phyloP scores from a whole-genome alignment of 2,797 vertebrate genomes.

The Peromyscus aztecus region DNA sequence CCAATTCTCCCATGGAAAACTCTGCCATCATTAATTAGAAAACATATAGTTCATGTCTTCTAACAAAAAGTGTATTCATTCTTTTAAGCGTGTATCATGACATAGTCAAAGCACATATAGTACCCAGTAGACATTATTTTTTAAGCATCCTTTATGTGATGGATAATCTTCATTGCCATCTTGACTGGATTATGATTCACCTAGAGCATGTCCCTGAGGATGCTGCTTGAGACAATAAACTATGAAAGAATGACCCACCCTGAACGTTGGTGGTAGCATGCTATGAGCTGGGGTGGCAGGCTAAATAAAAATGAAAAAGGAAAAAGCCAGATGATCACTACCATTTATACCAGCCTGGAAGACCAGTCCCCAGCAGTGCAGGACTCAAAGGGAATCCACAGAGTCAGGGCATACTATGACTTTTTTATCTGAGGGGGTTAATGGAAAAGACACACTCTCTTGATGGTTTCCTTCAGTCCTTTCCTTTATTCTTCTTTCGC shows the following conservation, averaged over 20 bases:
- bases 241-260: neutral
- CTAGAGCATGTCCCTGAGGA: neutral
- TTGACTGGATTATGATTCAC: neutral
- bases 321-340: neutral
- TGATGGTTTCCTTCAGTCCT: too few species aligned
- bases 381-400: too few species aligned
- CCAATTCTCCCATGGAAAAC: constrained; percentile 26
- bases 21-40: neutral
- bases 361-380: too few species aligned
- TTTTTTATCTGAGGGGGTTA: too few species aligned
- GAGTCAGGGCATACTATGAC: too few species aligned
- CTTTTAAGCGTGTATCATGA: constrained; percentile 7
- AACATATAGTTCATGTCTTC: neutral
- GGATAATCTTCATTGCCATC: neutral
- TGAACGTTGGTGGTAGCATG: neutral
- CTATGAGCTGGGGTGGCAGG: neutral
- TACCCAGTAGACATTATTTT: neutral
- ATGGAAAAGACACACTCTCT: too few species aligned
- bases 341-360: too few species aligned
- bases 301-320: neutral
- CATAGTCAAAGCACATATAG: neutral
- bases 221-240: neutral
- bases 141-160: neutral
- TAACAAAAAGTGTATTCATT: constrained; percentile 17
- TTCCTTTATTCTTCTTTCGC: too few species aligned